Evolutionary conservation across 2,888 invertebrate species (phyloP).

Genomic region (Pyrocoelia pectoralis): DNA sequence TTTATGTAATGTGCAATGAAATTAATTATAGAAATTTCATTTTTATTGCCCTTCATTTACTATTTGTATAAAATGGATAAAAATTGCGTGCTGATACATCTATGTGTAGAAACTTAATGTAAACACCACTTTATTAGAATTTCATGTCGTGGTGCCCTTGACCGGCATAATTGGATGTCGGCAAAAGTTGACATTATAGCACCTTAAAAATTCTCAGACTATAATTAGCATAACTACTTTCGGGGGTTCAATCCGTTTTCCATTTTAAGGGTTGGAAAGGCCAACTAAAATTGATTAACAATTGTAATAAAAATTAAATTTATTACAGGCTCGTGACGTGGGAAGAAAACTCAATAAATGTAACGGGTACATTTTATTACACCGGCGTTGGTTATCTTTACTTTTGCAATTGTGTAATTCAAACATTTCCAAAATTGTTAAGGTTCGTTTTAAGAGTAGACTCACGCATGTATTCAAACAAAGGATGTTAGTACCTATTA

Average conservation of each 20-base stretch:
- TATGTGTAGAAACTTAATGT: constrained; percentile 13
- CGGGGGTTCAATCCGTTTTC: neutral
- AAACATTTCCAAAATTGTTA: too few relatives aligned
- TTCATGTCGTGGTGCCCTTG: constrained; percentile 20
- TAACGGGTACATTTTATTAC: too few relatives aligned
- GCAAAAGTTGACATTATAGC: neutral
- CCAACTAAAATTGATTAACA: neutral
- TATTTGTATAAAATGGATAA: neutral
- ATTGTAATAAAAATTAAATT: too few relatives aligned
- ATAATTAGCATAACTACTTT: neutral
- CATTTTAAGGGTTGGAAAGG: neutral
- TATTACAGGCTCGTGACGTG: too few relatives aligned
- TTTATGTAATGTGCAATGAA: too few relatives aligned
- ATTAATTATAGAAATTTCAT: too few relatives aligned
- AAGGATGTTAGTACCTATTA: too few relatives aligned
- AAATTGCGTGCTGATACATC: constrained; percentile 1
- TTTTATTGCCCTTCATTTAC: neutral
- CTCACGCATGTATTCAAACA: too few relatives aligned
- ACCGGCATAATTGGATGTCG: constrained; percentile 13
- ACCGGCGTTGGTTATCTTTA: too few relatives aligned
- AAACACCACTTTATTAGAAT: constrained; percentile 16
- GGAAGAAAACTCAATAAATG: too few relatives aligned
- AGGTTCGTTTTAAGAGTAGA: too few relatives aligned
- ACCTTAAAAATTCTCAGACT: neutral
- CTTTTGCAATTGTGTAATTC: too few relatives aligned